phyloP scores from a whole-genome alignment of 2,113 vertebrate genomes.

The Tragelaphus buxtoni region DNA sequence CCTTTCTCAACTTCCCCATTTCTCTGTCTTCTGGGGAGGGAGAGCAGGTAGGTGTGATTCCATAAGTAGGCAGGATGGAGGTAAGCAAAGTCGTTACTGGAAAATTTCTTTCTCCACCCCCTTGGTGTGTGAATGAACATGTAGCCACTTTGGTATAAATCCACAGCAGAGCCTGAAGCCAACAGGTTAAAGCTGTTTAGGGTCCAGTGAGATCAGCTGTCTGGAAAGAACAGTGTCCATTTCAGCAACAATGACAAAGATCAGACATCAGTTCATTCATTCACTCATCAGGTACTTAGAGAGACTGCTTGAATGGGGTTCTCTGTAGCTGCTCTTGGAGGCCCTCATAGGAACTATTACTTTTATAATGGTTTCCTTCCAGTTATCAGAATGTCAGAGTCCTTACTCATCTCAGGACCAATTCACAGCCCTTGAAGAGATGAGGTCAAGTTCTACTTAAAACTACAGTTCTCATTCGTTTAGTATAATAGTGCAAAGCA shows the following conservation, averaged over 20 bases:
- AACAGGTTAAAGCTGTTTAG: neutral
- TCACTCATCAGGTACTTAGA: neutral
- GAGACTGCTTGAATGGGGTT: neutral
- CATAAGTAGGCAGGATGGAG: neutral
- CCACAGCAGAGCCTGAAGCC: neutral
- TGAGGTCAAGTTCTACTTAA: neutral
- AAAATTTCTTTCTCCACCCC: neutral
- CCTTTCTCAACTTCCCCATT: neutral
- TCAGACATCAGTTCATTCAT: neutral
- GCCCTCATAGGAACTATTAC: neutral
- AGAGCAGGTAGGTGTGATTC: neutral
- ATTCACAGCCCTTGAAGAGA: neutral
- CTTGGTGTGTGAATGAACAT: conserved; percentile 7
- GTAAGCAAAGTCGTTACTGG: neutral
- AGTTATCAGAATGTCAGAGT: neutral
- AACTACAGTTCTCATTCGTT: neutral
- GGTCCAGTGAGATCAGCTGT: neutral
- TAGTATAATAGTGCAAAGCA: neutral
- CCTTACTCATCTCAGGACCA: neutral
- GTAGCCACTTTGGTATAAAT: neutral
- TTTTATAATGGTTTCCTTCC: neutral
- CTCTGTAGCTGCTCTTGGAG: neutral
- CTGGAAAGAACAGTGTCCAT: neutral
- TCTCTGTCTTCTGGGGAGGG: neutral
- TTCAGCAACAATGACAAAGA: neutral